phyloP scores from a whole-genome alignment of 2,797 vertebrate genomes.

The Ctenosaura bakeri region DNA sequence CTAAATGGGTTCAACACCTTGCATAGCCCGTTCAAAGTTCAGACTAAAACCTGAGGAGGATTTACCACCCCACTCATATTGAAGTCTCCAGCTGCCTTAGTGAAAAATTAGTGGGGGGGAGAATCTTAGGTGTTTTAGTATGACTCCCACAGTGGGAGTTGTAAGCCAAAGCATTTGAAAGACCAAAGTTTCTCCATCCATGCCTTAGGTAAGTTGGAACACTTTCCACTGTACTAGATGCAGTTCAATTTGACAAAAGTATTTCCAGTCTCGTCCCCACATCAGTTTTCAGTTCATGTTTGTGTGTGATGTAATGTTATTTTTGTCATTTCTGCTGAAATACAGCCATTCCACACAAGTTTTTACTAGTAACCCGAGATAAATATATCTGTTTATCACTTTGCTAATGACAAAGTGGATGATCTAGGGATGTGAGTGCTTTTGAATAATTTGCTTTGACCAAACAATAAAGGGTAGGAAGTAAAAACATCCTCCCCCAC shows the following conservation, averaged over 20 bases:
- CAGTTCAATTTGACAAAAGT: background rate
- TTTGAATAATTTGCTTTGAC: background rate
- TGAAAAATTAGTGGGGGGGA: too few species aligned
- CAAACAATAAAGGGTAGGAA: background rate
- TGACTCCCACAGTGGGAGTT: too few species aligned
- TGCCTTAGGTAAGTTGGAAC: background rate
- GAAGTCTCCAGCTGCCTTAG: too few species aligned
- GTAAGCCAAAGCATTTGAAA: too few species aligned
- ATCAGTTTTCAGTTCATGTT: slow-evolving; percentile 8
- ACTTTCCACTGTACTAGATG: background rate
- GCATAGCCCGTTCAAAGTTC: too few species aligned
- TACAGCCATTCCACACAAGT: background rate
- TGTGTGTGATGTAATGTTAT: background rate
- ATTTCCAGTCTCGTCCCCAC: background rate
- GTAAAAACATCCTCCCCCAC: background rate
- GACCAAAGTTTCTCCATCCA: too few species aligned
- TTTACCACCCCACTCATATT: too few species aligned
- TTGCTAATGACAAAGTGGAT: background rate
- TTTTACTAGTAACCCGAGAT: background rate
- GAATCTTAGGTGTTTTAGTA: too few species aligned
- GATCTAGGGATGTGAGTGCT: background rate
- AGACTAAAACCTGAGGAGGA: too few species aligned
- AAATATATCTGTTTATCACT: background rate
- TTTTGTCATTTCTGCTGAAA: slow-evolving; percentile 4
- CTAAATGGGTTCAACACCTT: too few species aligned